A percentile compares a stretch with the other conserved stretches of the same genome.
Evolutionary conservation across 2,113 vertebrate genomes (phyloP).

Genomic region (Boulengeromyrus knoepffleri): DNA sequence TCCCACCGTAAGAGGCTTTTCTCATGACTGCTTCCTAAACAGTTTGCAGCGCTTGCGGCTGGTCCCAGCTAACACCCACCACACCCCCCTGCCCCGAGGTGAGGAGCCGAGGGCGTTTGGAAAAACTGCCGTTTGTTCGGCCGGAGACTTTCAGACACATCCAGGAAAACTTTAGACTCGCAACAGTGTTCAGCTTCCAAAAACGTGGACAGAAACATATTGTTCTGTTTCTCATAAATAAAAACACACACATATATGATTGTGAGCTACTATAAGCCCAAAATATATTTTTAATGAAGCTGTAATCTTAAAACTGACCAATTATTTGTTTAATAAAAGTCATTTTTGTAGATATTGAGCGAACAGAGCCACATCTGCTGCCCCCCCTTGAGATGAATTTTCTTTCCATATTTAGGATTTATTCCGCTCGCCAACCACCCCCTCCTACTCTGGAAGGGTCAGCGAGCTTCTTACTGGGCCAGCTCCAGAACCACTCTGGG

Average conservation of each 20-base stretch:
- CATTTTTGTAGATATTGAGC: conserved; percentile 23
- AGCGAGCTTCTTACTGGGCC: conserved; percentile 42
- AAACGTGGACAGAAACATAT: not conserved
- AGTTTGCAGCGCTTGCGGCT: not conserved
- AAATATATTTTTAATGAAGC: conserved; percentile 16
- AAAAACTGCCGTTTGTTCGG: not conserved
- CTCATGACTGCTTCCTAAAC: not conserved
- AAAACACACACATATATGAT: not conserved
- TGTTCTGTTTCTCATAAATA: not conserved
- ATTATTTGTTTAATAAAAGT: conserved; percentile 36
- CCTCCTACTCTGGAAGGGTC: not conserved
- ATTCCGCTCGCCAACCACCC: conserved; percentile 8
- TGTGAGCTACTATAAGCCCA: not conserved
- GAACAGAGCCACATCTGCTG: conserved; percentile 53
- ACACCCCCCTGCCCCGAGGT: not conserved
- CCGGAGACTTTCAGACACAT: not conserved
- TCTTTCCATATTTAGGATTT: conserved; percentile 49
- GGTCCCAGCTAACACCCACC: not conserved
- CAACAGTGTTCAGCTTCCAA: not conserved
- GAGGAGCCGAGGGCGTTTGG: not conserved
- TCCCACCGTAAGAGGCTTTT: not conserved
- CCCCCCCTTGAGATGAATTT: conserved; percentile 46
- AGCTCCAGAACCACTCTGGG: conserved; percentile 37
- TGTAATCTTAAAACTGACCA: not conserved
- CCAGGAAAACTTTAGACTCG: not conserved